These are phyloP conservation scores for Proisotoma minuta DNA, from an alignment of 2,888 invertebrate species.

Conservation along the genomic window DNA sequence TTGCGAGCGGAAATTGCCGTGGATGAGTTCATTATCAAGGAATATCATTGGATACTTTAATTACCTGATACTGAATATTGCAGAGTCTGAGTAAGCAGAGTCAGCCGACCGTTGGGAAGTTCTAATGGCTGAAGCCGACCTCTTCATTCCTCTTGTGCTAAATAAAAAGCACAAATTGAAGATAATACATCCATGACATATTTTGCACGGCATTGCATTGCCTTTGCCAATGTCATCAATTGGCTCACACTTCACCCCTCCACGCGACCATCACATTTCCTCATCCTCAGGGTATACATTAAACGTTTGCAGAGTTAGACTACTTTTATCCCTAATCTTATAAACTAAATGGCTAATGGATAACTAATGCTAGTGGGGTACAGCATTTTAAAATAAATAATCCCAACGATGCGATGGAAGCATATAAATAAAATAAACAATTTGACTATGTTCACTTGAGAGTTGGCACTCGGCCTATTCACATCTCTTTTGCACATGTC, in stretches of 20 bases:
- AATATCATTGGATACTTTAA: not conserved
- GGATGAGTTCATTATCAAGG: too few species aligned
- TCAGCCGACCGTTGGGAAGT: slow-evolving; percentile 40
- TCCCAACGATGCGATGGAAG: too few species aligned
- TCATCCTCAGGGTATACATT: not conserved
- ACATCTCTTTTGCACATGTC: not conserved
- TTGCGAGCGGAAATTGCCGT: not conserved
- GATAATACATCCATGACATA: slow-evolving; percentile 4
- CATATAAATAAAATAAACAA: too few species aligned
- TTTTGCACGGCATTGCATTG: slow-evolving; percentile 3
- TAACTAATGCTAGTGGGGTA: too few species aligned
- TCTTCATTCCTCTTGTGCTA: slow-evolving; percentile 32
- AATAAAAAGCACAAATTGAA: slow-evolving; percentile 10
- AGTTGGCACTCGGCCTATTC: slow-evolving; percentile 8
- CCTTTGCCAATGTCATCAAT: not conserved
- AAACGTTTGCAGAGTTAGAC: too few species aligned
- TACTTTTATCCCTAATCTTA: too few species aligned
- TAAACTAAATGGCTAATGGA: too few species aligned
- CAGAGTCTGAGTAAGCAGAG: slow-evolving; percentile 41
- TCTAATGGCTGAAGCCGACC: slow-evolving; percentile 32
- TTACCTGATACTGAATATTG: slow-evolving; percentile 14
- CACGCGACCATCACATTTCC: not conserved
- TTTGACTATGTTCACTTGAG: not conserved
- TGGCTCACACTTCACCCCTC: not conserved
- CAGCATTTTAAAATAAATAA: too few species aligned